These are phyloP conservation scores for Mesocentrotus franciscanus DNA, from an alignment of 53 echinoderm and acorn worm genomes.

Conservation along the genomic window DNA sequence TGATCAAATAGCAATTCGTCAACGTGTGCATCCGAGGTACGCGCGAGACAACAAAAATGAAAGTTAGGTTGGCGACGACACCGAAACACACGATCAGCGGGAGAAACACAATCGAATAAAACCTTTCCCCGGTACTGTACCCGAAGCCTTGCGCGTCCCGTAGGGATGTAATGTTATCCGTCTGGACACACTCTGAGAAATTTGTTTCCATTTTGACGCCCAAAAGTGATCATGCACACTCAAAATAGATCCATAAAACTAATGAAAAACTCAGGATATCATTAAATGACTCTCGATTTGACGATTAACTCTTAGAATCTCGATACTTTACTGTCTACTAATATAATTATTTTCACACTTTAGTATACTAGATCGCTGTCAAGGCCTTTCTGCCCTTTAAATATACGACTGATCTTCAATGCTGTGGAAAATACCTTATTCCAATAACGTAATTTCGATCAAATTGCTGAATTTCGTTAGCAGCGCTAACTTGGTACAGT, in stretches of 20 bases:
- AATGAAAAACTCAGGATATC: background rate
- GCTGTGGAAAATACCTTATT: background rate
- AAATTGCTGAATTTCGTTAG: background rate
- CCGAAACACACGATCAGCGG: slow-evolving; percentile 76
- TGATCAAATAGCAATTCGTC: slow-evolving; percentile 80
- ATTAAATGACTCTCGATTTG: background rate
- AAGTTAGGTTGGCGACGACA: slow-evolving; percentile 73
- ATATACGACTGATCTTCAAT: background rate
- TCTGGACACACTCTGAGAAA: slow-evolving; percentile 21
- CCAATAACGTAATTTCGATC: background rate
- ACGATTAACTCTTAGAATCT: background rate
- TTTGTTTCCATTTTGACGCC: slow-evolving; percentile 47
- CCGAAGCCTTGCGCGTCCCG: slow-evolving; percentile 31
- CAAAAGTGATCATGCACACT: background rate
- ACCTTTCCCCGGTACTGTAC: slow-evolving; percentile 23
- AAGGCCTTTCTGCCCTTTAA: background rate
- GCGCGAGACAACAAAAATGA: slow-evolving; percentile 77
- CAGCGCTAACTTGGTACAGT: background rate
- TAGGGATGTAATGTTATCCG: slow-evolving; percentile 44
- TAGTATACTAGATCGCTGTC: background rate
- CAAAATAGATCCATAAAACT: background rate
- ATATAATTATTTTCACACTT: background rate
- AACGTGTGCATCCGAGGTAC: slow-evolving; percentile 79
- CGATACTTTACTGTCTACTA: background rate
- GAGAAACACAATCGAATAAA: slow-evolving; percentile 56